Evolutionary conservation across 1,140 invertebrate genomes (phyloP).

Genomic region (Lucilia sericata): DNA sequence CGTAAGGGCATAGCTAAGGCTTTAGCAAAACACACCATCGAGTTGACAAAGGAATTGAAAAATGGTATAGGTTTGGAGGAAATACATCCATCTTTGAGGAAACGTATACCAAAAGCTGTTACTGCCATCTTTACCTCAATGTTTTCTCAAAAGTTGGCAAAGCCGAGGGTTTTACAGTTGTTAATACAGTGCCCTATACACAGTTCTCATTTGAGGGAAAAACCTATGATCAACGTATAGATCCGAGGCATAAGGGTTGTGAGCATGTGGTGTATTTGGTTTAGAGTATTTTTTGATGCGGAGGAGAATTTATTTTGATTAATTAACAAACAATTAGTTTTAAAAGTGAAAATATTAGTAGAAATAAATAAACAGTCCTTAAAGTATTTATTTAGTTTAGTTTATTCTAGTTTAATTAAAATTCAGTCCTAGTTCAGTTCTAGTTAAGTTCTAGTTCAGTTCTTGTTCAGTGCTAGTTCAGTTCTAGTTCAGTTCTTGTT

Average conservation of each 20-base stretch:
- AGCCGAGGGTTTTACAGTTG: conserved; percentile 70
- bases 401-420: no score
- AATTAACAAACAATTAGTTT: neutral
- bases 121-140: conserved; percentile 72
- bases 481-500: no score
- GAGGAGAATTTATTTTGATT: no score
- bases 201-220: conserved; percentile 71
- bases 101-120: conserved; percentile 70
- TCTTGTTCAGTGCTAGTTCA: no score
- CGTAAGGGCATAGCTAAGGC: conserved; percentile 70
- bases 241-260: conserved; percentile 54
- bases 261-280: conserved; percentile 53
- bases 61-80: conserved; percentile 68
- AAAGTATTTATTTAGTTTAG: no score
- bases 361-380: no score
- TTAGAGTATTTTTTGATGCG: neutral
- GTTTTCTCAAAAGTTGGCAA: conserved; percentile 71
- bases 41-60: conserved; percentile 69
- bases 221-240: conserved; percentile 71
- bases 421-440: no score
- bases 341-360: neutral
- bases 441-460: no score
- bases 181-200: conserved; percentile 68
- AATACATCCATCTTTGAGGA: conserved; percentile 66
- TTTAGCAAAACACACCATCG: conserved; percentile 70